Percentiles rank a stretch among this genome's conserved stretches.
Conservation (phyloP, 2,797 vertebrate genomes). For the Cyclopterus lumpus region DNA sequence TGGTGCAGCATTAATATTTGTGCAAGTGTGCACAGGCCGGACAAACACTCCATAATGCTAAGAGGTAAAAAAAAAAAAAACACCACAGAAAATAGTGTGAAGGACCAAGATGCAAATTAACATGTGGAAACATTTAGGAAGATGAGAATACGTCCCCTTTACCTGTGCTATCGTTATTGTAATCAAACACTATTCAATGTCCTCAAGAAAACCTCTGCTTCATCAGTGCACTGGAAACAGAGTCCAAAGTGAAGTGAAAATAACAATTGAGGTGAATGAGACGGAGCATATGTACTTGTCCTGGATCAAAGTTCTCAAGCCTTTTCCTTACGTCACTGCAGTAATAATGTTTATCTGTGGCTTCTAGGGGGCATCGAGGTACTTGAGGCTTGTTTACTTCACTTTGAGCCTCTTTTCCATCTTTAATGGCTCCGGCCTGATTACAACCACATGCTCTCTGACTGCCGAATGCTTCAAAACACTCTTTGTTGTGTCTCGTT, state of each 20-base stretch:
- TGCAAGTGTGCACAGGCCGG: too few relatives aligned
- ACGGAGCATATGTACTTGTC: neutral
- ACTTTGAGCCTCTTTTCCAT: slow-evolving; percentile 28
- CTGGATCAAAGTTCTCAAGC: neutral
- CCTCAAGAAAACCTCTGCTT: neutral
- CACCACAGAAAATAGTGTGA: neutral
- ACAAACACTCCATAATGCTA: too few relatives aligned
- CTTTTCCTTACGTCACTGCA: slow-evolving; percentile 13
- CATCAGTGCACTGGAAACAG: neutral
- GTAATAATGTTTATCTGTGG: slow-evolving; percentile 57
- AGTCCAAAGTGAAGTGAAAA: neutral
- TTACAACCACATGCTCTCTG: slow-evolving; percentile 66
- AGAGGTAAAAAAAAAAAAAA: too few relatives aligned
- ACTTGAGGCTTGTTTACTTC: slow-evolving; percentile 58
- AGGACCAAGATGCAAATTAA: neutral
- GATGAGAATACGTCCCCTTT: neutral
- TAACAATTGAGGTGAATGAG: neutral
- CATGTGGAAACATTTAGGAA: neutral
- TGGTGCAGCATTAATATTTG: too few relatives aligned
- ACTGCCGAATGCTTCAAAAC: slow-evolving; percentile 36
- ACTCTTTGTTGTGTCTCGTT: slow-evolving; percentile 41
- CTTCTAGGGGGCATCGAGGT: slow-evolving; percentile 44
- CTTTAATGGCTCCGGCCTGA: slow-evolving; percentile 53
- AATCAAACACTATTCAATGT: neutral
- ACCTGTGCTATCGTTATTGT: neutral